Percentiles rank a stretch among this genome's conserved stretches.
These are phyloP conservation scores for Pelagia noctiluca DNA, from an alignment of 30 jellyfish, hydroid and myxozoan species.

Conservation along the genomic window DNA sequence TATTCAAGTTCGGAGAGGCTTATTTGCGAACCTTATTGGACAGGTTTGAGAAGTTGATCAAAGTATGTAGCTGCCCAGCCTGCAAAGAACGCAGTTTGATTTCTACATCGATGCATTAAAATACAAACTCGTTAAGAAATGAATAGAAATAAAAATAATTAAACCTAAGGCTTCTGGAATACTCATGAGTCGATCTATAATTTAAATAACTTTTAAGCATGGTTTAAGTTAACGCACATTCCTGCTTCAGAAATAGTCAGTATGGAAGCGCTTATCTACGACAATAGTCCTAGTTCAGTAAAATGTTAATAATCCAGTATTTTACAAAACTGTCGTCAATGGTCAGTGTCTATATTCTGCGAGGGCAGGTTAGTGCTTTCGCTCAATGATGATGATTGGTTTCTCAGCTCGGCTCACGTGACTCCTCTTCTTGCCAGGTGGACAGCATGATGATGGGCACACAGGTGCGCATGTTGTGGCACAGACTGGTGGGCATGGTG, in stretches of 20 bases:
- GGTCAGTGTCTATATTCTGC: constrained; percentile 1
- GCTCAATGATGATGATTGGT: constrained; percentile 96
- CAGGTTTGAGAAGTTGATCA: too few relatives aligned
- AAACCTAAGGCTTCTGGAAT: neutral
- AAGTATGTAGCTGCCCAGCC: too few relatives aligned
- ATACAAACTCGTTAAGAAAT: constrained; percentile 33
- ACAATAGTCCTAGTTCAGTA: neutral
- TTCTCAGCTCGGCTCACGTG: constrained; percentile 77
- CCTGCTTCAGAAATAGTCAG: neutral
- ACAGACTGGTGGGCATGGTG: constrained; percentile 99
- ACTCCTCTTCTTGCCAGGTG: constrained; percentile 77
- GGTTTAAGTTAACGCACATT: neutral
- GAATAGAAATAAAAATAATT: constrained; percentile 25
- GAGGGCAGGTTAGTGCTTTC: constrained; percentile 74
- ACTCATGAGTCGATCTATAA: neutral
- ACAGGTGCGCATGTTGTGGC: constrained; percentile 93
- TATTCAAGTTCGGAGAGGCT: too few relatives aligned
- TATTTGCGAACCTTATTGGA: too few relatives aligned
- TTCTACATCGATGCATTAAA: constrained; percentile 53
- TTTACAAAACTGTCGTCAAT: constrained; percentile 61
- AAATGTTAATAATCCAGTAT: constrained; percentile 5
- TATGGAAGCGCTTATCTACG: constrained; percentile 8
- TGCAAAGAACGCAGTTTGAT: constrained; percentile 43
- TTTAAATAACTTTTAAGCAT: too few relatives aligned
- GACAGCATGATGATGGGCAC: constrained; percentile 95